Conservation (phyloP, 2,797 vertebrate genomes). For the Rhinophrynus dorsalis region DNA sequence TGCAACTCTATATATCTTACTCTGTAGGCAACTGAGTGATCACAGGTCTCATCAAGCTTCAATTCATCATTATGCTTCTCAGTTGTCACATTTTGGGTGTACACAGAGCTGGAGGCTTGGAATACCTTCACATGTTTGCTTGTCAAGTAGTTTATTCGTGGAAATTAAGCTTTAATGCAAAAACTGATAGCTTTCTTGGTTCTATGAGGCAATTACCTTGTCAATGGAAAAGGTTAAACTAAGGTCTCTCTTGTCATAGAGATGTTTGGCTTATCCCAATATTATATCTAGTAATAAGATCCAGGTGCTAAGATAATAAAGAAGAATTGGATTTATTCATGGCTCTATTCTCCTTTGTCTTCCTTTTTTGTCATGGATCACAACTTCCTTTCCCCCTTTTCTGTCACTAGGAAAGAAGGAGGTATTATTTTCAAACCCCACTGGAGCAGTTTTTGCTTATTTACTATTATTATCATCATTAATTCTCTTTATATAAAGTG, state of each 20-base stretch:
- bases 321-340: background rate
- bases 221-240: background rate
- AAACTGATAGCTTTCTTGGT: too few relatives aligned
- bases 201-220: background rate
- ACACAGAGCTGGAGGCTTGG: slow-evolving; percentile 9
- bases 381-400: too few relatives aligned
- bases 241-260: too few relatives aligned
- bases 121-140: too few relatives aligned
- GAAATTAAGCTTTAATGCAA: too few relatives aligned
- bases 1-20: background rate
- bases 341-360: background rate
- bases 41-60: slow-evolving; percentile 2
- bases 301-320: background rate
- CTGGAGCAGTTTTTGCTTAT: too few relatives aligned
- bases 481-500: too few relatives aligned
- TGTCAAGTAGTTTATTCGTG: slow-evolving; percentile 2
- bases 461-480: too few relatives aligned
- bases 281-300: background rate
- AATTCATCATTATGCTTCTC: slow-evolving; percentile 6
- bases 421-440: too few relatives aligned
- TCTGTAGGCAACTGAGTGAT: background rate
- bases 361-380: too few relatives aligned
- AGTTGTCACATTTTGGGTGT: slow-evolving; percentile 11
- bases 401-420: too few relatives aligned
- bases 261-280: too few relatives aligned